Percentiles rank a stretch among this genome's conserved stretches.
Evolutionary conservation across 2,113 vertebrate species (phyloP).

Genomic region (Falco punctatus): DNA sequence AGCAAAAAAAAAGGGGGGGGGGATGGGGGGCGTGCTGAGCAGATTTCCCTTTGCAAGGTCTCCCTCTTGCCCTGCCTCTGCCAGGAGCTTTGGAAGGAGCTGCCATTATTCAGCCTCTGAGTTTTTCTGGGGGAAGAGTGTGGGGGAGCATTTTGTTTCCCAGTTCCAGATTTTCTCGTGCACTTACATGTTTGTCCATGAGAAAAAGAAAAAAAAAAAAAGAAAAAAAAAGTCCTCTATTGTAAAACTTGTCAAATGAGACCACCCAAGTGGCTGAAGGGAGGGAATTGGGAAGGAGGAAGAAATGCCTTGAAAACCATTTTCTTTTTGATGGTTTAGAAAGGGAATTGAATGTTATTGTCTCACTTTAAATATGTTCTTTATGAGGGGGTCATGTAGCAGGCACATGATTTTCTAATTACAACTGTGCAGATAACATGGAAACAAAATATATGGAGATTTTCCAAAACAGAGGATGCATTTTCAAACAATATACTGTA

Average conservation of each 20-base stretch:
- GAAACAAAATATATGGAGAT: constrained; percentile 58
- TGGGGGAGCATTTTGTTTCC: not conserved
- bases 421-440: constrained; percentile 38
- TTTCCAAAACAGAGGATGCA: constrained; percentile 24
- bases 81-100: not conserved
- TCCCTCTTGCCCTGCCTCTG: not conserved
- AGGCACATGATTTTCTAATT: constrained; percentile 69
- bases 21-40: not conserved
- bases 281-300: constrained; percentile 46
- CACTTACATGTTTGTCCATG: constrained; percentile 25
- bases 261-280: constrained; percentile 61
- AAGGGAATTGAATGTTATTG: constrained; percentile 70
- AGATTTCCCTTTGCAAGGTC: not conserved
- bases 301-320: constrained; percentile 66
- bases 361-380: constrained; percentile 58
- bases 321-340: constrained; percentile 71
- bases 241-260: constrained; percentile 58
- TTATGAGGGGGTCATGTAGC: constrained; percentile 61
- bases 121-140: not conserved
- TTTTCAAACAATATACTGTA: not conserved
- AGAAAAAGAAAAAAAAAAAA: not conserved
- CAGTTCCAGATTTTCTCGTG: constrained; percentile 43
- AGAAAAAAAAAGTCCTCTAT: not conserved
- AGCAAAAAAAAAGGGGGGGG: no score
- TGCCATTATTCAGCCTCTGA: not conserved